Percentiles rank a stretch among this genome's conserved stretches.
phyloP scores from a whole-genome alignment of 2,888 invertebrate species.

The Heliconius sara region DNA sequence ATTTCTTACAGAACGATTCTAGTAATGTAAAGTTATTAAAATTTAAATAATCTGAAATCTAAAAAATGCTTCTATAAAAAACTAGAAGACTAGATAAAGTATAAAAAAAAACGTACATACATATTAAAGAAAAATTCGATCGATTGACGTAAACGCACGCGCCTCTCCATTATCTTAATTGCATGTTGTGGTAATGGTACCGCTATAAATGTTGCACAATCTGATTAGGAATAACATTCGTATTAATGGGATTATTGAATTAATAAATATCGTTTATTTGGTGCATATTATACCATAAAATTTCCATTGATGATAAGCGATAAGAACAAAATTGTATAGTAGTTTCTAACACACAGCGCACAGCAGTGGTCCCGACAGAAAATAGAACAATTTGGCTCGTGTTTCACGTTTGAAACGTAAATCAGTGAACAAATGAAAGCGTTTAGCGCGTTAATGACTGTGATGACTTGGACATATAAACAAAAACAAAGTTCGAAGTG shows the following conservation, averaged over 20 bases:
- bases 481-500: constrained; percentile 48
- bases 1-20: neutral
- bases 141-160: constrained; percentile 40
- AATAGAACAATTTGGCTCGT: constrained; percentile 19
- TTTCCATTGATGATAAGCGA: constrained; percentile 8
- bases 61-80: neutral
- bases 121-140: constrained; percentile 25
- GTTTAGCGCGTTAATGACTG: constrained; percentile 53
- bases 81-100: neutral
- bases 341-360: neutral
- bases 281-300: constrained; percentile 13
- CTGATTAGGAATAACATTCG: constrained; percentile 36
- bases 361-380: constrained; percentile 20
- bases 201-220: constrained; percentile 35
- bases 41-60: neutral
- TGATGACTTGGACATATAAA: constrained; percentile 50
- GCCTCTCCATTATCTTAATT: constrained; percentile 43
- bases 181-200: constrained; percentile 37
- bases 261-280: constrained; percentile 21
- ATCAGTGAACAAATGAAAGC: constrained; percentile 61
- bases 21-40: neutral
- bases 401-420: constrained; percentile 33
- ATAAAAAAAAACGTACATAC: neutral
- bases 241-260: constrained; percentile 27
- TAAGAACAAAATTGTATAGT: neutral